Conservation (phyloP, 2,113 vertebrate species). For the Pygoscelis adeliae region DNA sequence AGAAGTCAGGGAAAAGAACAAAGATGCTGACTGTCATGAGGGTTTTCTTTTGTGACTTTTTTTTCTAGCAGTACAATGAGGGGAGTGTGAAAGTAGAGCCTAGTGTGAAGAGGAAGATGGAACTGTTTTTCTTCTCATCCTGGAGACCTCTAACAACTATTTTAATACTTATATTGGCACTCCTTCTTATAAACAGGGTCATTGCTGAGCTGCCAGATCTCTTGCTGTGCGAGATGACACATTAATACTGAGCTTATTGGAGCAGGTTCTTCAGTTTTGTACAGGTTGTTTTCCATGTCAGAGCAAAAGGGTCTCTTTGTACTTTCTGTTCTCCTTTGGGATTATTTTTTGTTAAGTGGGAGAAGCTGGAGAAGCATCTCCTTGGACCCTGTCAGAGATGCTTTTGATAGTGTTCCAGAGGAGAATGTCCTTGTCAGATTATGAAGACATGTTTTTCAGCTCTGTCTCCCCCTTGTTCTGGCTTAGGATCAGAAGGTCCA, state of each 20-base stretch:
- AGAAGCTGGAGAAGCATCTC: not conserved
- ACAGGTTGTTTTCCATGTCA: constrained; percentile 24
- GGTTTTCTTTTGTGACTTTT: not conserved
- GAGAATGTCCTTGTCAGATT: not conserved
- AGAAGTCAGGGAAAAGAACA: not conserved
- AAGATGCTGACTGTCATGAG: not conserved
- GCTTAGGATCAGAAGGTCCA: not conserved
- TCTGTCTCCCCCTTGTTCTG: not conserved
- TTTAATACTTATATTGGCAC: not conserved
- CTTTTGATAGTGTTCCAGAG: not conserved
- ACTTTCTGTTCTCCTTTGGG: not conserved
- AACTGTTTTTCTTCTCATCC: not conserved
- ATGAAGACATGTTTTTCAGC: not conserved
- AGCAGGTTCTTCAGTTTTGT: not conserved
- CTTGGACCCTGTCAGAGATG: not conserved
- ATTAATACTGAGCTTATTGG: constrained; percentile 7
- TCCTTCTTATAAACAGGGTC: not conserved
- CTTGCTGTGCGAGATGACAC: constrained; percentile 21
- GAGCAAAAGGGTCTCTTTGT: not conserved
- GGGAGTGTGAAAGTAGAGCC: not conserved
- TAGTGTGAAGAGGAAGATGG: not conserved
- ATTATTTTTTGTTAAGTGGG: not conserved
- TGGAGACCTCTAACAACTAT: not conserved
- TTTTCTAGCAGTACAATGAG: not conserved
- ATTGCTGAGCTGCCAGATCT: constrained; percentile 4